These are phyloP conservation scores for Aplysina aerophoba DNA, from an alignment of 37 sponge, comb jelly and placozoan genomes.

Conservation along the genomic window DNA sequence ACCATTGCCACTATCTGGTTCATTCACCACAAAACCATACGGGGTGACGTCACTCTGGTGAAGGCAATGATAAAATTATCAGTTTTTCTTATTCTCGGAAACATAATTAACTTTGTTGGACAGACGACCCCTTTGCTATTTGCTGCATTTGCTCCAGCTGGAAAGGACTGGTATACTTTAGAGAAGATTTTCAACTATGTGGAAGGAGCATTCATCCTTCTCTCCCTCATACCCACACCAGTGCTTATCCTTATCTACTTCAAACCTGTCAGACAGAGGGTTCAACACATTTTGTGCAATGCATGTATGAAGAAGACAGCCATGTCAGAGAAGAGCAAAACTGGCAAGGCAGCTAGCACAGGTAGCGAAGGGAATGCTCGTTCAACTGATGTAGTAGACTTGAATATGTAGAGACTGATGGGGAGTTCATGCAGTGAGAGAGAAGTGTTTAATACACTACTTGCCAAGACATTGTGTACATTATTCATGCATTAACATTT, in stretches of 20 bases:
- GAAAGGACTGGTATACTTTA: neutral
- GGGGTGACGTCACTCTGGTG: neutral
- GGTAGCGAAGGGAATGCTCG: too few relatives aligned
- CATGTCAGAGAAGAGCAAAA: too few relatives aligned
- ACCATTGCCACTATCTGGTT: neutral
- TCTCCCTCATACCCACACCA: slow-evolving; percentile 12
- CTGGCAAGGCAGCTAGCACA: too few relatives aligned
- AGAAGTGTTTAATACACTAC: too few relatives aligned
- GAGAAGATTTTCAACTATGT: neutral
- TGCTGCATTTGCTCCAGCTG: slow-evolving; percentile 1
- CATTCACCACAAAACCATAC: slow-evolving; percentile 1
- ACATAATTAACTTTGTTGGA: slow-evolving; percentile 3
- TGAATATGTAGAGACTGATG: too few relatives aligned
- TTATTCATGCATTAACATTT: too few relatives aligned
- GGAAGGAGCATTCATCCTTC: slow-evolving; percentile 5
- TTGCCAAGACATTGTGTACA: too few relatives aligned
- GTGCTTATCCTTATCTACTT: slow-evolving; percentile 2
- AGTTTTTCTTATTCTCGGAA: slow-evolving; percentile 9
- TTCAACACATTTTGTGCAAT: neutral
- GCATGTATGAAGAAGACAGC: too few relatives aligned
- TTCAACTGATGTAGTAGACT: too few relatives aligned
- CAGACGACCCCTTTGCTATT: neutral
- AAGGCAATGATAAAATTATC: slow-evolving; percentile 19
- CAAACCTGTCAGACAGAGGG: neutral
- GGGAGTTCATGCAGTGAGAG: too few relatives aligned